These are phyloP conservation scores for Dipodomys merriami DNA, from an alignment of 2,113 vertebrate genomes.

Conservation along the genomic window DNA sequence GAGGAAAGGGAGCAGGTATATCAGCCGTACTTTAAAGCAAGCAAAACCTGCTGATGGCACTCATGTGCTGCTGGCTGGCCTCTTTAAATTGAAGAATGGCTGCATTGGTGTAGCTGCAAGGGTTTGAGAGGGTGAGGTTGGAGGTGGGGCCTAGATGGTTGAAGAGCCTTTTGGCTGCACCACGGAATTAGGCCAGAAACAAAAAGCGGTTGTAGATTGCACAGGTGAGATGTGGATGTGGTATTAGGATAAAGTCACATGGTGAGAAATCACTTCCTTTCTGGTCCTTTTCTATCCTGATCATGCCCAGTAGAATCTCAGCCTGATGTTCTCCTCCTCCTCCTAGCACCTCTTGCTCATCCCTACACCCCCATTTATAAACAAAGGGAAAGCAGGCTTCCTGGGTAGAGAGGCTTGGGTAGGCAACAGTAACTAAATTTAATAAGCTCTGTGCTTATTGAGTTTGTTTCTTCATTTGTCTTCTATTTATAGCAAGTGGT, in stretches of 20 bases:
- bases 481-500: conserved; percentile 63
- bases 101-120: background rate
- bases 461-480: conserved; percentile 52
- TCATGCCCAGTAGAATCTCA: background rate
- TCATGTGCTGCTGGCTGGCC: background rate
- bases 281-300: background rate
- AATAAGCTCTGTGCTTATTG: conserved; percentile 57
- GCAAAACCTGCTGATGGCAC: background rate
- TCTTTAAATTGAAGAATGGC: background rate
- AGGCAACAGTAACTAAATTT: conserved; percentile 32
- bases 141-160: background rate
- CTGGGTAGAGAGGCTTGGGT: background rate
- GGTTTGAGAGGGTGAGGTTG: too few species aligned
- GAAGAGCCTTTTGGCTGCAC: background rate
- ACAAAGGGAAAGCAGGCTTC: too few species aligned
- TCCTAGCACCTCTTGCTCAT: background rate
- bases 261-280: background rate
- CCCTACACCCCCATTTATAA: background rate
- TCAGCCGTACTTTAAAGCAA: background rate
- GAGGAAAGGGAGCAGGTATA: background rate
- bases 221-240: background rate
- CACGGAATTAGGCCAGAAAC: background rate
- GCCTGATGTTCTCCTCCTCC: background rate
- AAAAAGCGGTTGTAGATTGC: background rate
- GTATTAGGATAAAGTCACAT: background rate